Percentiles rank a stretch among this genome's conserved stretches.
Conservation (phyloP, 1,140 invertebrate genomes). For the Apis dorsata region DNA sequence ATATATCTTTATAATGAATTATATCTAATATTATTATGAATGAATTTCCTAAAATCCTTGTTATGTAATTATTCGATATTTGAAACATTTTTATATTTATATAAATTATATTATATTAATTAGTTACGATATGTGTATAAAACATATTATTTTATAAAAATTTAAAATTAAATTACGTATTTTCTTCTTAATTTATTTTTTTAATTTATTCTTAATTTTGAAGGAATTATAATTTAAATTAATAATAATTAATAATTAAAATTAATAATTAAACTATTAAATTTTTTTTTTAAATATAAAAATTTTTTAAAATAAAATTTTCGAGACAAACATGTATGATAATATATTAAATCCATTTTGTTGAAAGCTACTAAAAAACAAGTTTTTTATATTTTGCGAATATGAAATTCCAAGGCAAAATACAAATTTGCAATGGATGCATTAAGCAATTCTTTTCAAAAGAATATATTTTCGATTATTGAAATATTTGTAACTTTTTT, state of each 20-base stretch:
- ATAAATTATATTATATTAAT: too few species aligned
- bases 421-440: not conserved
- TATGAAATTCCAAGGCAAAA: not conserved
- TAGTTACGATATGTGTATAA: not conserved
- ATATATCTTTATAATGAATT: not conserved
- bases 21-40: not conserved
- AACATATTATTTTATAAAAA: not conserved
- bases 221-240: not conserved
- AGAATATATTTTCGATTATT: not conserved
- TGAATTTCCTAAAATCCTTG: not conserved
- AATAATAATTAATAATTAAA: too few species aligned
- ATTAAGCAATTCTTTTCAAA: not conserved
- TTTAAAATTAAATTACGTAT: not conserved
- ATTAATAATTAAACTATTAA: too few species aligned
- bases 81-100: not conserved
- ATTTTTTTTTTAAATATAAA: too few species aligned
- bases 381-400: not conserved
- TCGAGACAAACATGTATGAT: not conserved
- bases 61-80: not conserved
- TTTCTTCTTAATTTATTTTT: too few species aligned
- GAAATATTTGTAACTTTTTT: not conserved
- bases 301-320: too few species aligned
- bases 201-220: too few species aligned
- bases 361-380: too few species aligned
- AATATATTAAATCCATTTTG: not conserved